Conservation (phyloP, 2,888 invertebrate genomes). For the Phortica okadai region DNA sequence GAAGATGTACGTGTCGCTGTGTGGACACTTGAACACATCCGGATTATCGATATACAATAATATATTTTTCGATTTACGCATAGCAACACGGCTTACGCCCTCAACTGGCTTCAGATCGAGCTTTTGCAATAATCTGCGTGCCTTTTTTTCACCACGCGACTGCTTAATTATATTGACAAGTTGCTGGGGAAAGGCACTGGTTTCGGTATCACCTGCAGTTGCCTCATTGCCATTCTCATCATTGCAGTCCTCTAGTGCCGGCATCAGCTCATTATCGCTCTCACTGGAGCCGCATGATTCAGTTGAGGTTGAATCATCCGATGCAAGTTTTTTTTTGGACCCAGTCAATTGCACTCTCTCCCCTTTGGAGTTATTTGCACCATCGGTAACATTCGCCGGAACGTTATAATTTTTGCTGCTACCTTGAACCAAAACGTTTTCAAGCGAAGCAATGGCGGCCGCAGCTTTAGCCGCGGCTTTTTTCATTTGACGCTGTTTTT, state of each 20-base stretch:
- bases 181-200: not conserved
- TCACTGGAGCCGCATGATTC: not conserved
- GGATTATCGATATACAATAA: slow-evolving; percentile 53
- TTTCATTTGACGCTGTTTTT: slow-evolving; percentile 17
- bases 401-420: not conserved
- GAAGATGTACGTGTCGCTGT: slow-evolving; percentile 49
- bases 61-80: slow-evolving; percentile 55
- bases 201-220: not conserved
- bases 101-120: slow-evolving; percentile 49
- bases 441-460: not conserved
- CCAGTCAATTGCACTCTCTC: not conserved
- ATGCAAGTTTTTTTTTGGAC: not conserved
- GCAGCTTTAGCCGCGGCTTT: slow-evolving; percentile 6
- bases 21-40: slow-evolving; percentile 53
- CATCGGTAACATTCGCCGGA: not conserved
- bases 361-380: not conserved
- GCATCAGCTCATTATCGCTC: not conserved
- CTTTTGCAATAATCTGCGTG: slow-evolving; percentile 56
- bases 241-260: slow-evolving; percentile 1
- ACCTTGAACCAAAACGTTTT: too few species aligned
- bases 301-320: slow-evolving; percentile 8
- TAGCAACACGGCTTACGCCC: slow-evolving; percentile 55
- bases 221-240: not conserved
- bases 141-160: slow-evolving; percentile 60
- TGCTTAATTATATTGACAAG: slow-evolving; percentile 22